Conservation (phyloP, 2,888 invertebrate genomes). For the Aricia artaxerxes region DNA sequence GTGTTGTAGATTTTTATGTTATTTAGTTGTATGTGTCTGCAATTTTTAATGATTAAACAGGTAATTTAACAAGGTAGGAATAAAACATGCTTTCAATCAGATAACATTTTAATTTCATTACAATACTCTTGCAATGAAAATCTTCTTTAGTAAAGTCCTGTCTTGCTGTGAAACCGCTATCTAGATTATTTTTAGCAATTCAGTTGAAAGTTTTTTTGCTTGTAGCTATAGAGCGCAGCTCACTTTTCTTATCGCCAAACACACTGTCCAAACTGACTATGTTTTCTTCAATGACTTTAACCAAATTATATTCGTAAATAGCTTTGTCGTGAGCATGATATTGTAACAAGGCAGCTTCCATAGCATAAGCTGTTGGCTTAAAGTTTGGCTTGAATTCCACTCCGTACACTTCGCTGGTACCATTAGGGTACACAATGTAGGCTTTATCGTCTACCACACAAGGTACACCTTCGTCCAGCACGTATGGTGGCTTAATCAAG, state of each 20-base stretch:
- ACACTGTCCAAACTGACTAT: neutral
- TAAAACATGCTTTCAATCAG: neutral
- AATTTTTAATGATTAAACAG: no score
- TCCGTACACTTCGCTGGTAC: slow-evolving; percentile 47
- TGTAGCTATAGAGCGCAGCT: neutral
- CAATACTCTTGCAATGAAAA: neutral
- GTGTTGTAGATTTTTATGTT: no score
- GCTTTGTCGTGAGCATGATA: slow-evolving; percentile 61
- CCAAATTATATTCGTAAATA: slow-evolving; percentile 62
- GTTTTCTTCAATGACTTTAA: slow-evolving; percentile 1
- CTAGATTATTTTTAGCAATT: neutral
- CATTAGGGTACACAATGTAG: slow-evolving; percentile 53
- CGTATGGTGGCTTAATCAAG: slow-evolving; percentile 55
- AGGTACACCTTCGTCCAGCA: slow-evolving; percentile 50
- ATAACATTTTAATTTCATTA: neutral
- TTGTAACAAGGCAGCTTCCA: slow-evolving; percentile 56
- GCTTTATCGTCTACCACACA: slow-evolving; percentile 49
- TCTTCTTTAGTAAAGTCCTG: neutral
- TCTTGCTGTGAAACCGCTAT: neutral
- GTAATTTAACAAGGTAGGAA: neutral
- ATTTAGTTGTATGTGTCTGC: no score
- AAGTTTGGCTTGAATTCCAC: slow-evolving; percentile 47
- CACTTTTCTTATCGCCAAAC: slow-evolving; percentile 5
- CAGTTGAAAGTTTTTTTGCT: neutral
- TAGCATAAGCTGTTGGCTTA: slow-evolving; percentile 54